These are phyloP conservation scores for Idris sp. DNA, from an alignment of 1,140 invertebrate genomes.

Conservation along the genomic window DNA sequence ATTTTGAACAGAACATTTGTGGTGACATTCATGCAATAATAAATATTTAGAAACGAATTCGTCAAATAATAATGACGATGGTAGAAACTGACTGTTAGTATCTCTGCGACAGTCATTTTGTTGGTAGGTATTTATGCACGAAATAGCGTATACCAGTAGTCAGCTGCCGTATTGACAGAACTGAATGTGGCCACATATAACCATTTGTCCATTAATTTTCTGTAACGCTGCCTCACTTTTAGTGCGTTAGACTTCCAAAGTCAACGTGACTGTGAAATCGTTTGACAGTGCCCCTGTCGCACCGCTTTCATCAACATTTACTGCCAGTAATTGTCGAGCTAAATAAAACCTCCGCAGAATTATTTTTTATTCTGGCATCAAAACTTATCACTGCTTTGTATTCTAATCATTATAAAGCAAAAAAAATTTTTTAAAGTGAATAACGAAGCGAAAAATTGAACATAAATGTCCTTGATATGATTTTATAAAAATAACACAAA, in stretches of 20 bases:
- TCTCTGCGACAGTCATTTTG: slow-evolving; percentile 33
- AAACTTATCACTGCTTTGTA: slow-evolving; percentile 13
- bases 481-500: no score
- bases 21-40: slow-evolving; percentile 35
- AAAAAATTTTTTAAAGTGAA: no score
- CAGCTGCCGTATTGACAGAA: no score
- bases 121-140: slow-evolving; percentile 39
- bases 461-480: no score
- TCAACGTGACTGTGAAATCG: slow-evolving; percentile 59
- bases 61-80: slow-evolving; percentile 39
- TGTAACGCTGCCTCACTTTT: slow-evolving; percentile 57
- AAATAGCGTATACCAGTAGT: slow-evolving; percentile 35
- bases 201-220: slow-evolving; percentile 61
- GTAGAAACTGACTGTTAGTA: slow-evolving; percentile 31
- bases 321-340: slow-evolving; percentile 28
- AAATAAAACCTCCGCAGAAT: slow-evolving; percentile 47
- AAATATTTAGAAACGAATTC: slow-evolving; percentile 59
- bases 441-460: no score
- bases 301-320: slow-evolving; percentile 42
- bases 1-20: no score
- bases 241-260: slow-evolving; percentile 14
- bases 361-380: slow-evolving; percentile 22
- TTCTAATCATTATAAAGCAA: no score
- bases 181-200: slow-evolving; percentile 33
- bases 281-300: slow-evolving; percentile 38